Base-by-base conservation (phyloP, 2,888 invertebrate species). In the Smittia sp. region DNA sequence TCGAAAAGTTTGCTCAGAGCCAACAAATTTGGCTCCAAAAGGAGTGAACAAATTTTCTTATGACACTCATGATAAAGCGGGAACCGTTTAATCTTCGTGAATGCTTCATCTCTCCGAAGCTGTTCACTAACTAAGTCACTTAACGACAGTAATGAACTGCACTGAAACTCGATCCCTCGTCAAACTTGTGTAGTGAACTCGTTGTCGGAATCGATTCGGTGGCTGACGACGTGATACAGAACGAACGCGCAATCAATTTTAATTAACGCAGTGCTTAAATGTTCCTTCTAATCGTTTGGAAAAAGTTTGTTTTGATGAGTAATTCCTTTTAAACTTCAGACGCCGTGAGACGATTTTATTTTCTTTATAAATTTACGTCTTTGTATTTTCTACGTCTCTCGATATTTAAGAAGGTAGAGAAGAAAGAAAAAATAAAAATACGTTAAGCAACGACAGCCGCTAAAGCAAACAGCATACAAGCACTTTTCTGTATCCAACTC, bases 271-370 rank as follows among this genome's bases (percentile, higher is more conserved):
- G 67, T 11, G 1, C 6, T 58, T 6, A 38, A 67, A 13, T 67
- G n/a, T 38, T 15, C 1, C 46, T 46, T 24, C 22, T n/a, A 52
- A 52, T 46, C 15, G 32, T 13, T 46, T 46, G n/a, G 38, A 18
- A 68, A 41, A 41, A n/a, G 38, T 39, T 41, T 68, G 41, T 25
- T 65, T 65, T 54, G 69, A 69, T 69, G 69, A 69, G 69, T 69
- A 69, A 69, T 25, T 27, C 11, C 32, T n/a, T 54, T 70, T 27
- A 32, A 54, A 32, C n/a, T 65, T 65, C 11, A 18, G 58, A 58
- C 18, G 22, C 58, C 69, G 69, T 70, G 54, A 70, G 69, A 70
- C 54, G 24, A 27, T 70, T 70, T 52, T 54, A 70, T 54, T 38
- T 70, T 54, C 46, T 58, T 70, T 54, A 25, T 70, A 70, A 27